Conservation (phyloP, 2,113 vertebrate genomes). For the Abramis brama region DNA sequence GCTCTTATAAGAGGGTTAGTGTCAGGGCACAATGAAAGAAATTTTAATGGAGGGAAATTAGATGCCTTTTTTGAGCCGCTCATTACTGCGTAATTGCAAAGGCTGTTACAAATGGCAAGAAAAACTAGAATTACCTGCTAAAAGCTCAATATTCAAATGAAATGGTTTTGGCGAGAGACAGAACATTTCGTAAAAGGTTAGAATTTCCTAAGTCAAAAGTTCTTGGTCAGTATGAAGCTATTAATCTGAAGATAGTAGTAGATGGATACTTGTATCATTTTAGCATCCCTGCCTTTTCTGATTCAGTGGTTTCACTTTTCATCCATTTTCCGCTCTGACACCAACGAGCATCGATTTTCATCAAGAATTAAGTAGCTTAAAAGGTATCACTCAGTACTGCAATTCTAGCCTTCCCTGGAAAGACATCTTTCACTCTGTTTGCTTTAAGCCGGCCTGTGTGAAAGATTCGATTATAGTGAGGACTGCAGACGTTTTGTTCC, state of each 20-base stretch:
- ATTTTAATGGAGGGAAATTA: constrained; percentile 38
- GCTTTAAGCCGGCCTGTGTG: neutral
- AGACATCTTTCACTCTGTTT: constrained; percentile 32
- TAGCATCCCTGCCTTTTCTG: constrained; percentile 26
- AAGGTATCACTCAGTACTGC: constrained; percentile 45
- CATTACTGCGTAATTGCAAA: constrained; percentile 27
- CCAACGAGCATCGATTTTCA: constrained; percentile 50
- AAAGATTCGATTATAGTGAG: constrained; percentile 5
- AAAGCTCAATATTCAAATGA: neutral
- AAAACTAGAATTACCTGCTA: neutral
- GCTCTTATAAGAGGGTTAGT: constrained; percentile 26
- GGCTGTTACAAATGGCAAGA: neutral
- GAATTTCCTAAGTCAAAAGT: constrained; percentile 19
- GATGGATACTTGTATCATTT: constrained; percentile 32
- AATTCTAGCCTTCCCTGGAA: constrained; percentile 32
- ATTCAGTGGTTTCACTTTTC: constrained; percentile 44
- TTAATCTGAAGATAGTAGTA: constrained; percentile 5
- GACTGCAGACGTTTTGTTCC: neutral
- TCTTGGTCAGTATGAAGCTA: constrained; percentile 12
- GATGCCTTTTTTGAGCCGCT: neutral
- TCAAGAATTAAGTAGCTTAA: constrained; percentile 52
- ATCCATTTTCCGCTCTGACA: constrained; percentile 45
- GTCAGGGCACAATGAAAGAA: neutral
- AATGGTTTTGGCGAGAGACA: neutral
- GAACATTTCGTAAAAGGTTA: constrained; percentile 20